These are phyloP conservation scores for Suncus etruscus DNA, from an alignment of 2,113 vertebrate genomes.

Conservation along the genomic window DNA sequence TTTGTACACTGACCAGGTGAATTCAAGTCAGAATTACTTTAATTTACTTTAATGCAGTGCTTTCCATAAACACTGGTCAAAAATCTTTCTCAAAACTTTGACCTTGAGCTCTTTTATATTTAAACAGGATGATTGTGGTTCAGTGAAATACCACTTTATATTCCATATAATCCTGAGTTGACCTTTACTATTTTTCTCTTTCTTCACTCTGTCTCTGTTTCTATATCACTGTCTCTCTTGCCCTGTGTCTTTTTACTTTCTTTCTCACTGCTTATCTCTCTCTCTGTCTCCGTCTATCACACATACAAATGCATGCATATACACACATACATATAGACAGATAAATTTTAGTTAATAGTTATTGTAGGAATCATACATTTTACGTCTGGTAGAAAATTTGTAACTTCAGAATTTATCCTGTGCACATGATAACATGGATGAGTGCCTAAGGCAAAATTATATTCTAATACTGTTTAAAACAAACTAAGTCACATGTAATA, in stretches of 20 bases:
- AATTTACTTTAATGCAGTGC: background rate
- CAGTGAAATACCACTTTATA: background rate
- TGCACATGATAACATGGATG: background rate
- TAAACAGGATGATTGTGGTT: background rate
- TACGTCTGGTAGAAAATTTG: background rate
- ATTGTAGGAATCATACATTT: too few species aligned
- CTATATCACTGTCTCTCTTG: too few species aligned
- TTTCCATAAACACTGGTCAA: background rate
- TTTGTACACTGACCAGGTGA: background rate
- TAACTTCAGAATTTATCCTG: background rate
- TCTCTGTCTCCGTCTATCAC: too few species aligned
- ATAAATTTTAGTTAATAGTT: too few species aligned
- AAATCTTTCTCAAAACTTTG: background rate
- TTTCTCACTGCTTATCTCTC: too few species aligned
- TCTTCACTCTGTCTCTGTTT: too few species aligned
- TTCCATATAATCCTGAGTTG: background rate
- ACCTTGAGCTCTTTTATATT: background rate
- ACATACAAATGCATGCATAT: too few species aligned
- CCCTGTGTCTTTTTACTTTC: too few species aligned
- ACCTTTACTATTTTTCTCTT: too few species aligned
- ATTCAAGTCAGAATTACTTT: conserved; percentile 28
- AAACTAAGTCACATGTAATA: background rate
- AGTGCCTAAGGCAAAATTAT: background rate
- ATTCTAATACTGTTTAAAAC: background rate
- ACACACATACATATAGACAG: too few species aligned